These are phyloP conservation scores for Aphaenogaster ashmeadi DNA, from an alignment of 1,140 invertebrate species.

Conservation along the genomic window DNA sequence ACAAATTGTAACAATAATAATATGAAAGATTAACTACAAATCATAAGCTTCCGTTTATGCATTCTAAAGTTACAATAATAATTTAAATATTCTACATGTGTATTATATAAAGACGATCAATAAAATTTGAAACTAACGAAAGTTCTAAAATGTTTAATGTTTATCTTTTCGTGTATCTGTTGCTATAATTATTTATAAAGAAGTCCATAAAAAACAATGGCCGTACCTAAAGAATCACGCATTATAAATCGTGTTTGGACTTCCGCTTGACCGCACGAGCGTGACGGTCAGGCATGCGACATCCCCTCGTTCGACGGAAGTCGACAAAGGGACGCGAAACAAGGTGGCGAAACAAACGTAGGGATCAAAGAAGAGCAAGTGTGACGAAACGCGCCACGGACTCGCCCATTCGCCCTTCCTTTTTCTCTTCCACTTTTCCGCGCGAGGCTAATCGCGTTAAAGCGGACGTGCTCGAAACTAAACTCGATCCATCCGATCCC, in stretches of 20 bases:
- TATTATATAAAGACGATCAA: background rate
- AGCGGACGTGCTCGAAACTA: constrained; percentile 82
- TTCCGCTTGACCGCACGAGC: constrained; percentile 46
- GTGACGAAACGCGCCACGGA: background rate
- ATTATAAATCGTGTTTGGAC: constrained; percentile 37
- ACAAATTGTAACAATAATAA: background rate
- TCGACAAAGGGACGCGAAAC: constrained; percentile 37
- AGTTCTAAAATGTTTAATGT: background rate
- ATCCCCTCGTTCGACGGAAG: constrained; percentile 32
- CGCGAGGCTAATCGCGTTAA: constrained; percentile 79
- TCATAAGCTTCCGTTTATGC: background rate
- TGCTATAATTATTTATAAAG: constrained; percentile 24
- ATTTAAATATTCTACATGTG: background rate
- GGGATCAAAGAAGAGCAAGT: constrained; percentile 41
- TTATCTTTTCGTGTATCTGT: background rate
- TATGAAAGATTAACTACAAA: background rate
- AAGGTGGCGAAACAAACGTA: constrained; percentile 58
- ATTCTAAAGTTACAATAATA: background rate
- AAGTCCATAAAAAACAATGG: background rate
- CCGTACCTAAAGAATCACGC: constrained; percentile 28
- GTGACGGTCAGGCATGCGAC: constrained; percentile 48
- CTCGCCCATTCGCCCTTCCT: background rate
- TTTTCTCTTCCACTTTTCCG: constrained; percentile 20
- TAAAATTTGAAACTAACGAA: background rate
- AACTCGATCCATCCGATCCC: constrained; percentile 66